Conservation (phyloP, 2,797 vertebrate genomes). For the Parauchenoglanis ngamensis region DNA sequence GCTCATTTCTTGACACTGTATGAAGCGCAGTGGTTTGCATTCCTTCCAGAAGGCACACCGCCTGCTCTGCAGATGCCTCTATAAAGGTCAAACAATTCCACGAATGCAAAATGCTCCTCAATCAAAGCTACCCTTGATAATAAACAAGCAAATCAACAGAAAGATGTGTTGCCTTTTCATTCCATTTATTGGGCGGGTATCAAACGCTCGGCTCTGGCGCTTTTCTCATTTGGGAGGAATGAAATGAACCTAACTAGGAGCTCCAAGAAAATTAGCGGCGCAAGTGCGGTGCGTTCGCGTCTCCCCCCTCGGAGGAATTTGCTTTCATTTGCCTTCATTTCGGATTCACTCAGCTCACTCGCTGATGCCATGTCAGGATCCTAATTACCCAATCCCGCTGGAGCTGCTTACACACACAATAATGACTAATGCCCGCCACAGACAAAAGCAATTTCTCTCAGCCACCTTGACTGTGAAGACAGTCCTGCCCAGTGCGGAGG, state of each 20-base stretch:
- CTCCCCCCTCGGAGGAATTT: conserved; percentile 62
- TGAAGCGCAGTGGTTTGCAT: conserved; percentile 54
- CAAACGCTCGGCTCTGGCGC: conserved; percentile 53
- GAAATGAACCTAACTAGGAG: conserved; percentile 66
- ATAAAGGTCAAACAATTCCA: conserved; percentile 67
- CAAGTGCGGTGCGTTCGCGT: conserved; percentile 52
- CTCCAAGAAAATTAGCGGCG: conserved; percentile 62
- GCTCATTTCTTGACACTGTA: conserved; percentile 58
- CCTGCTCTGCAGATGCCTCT: conserved; percentile 59
- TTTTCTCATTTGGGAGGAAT: conserved; percentile 65
- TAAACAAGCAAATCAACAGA: conserved; percentile 69
- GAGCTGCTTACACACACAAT: conserved; percentile 62
- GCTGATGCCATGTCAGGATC: conserved; percentile 64
- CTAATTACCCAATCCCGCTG: conserved; percentile 66
- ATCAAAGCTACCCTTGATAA: conserved; percentile 65
- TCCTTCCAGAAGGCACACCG: conserved; percentile 53
- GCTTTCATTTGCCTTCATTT: conserved; percentile 68
- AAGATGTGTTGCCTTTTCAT: conserved; percentile 64
- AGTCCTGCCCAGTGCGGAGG: conserved; percentile 40
- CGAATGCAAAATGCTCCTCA: conserved; percentile 64
- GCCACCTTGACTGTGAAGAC: conserved; percentile 63
- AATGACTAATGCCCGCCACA: conserved; percentile 62
- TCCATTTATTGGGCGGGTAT: conserved; percentile 60
- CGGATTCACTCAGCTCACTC: conserved; percentile 60
- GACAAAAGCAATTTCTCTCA: conserved; percentile 68